Evolutionary conservation across 2,113 vertebrate species (phyloP).

Genomic region (Chaetura pelagica): DNA sequence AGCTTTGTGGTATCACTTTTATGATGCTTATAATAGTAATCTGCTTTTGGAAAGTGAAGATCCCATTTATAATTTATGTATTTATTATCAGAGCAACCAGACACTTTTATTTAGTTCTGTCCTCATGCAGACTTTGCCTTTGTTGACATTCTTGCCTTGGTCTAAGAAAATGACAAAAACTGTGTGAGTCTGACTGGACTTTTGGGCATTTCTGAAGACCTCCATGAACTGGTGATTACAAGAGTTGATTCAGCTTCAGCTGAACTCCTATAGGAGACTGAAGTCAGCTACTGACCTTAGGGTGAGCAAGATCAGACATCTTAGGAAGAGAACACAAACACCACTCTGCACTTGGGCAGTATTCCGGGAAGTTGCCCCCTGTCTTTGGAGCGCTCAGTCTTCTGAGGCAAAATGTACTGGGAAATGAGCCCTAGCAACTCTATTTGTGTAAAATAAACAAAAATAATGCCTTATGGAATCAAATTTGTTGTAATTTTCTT

Average conservation of each 20-base stretch:
- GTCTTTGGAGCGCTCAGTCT: not conserved
- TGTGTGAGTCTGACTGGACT: not conserved
- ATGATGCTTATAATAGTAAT: not conserved
- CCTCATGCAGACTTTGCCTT: not conserved
- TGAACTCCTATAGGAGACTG: not conserved
- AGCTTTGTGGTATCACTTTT: not conserved
- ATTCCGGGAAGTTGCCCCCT: not conserved
- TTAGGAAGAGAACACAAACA: not conserved
- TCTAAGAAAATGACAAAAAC: not conserved
- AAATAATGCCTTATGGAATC: not conserved
- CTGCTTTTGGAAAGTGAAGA: not conserved
- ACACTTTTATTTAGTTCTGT: not conserved
- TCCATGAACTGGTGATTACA: not conserved
- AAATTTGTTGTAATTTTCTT: not conserved
- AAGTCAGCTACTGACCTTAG: not conserved
- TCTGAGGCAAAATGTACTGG: constrained; percentile 25
- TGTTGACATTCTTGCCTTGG: not conserved
- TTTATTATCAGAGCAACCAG: not conserved
- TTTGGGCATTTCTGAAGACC: not conserved
- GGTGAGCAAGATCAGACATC: not conserved
- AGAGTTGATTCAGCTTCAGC: not conserved
- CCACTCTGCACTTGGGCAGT: not conserved
- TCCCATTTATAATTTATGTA: not conserved
- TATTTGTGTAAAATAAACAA: not conserved
- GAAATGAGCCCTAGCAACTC: not conserved